Evolutionary conservation across 1,140 invertebrate species (phyloP), one percentile per base, ranked within the genome.

Genomic region (Metopolophium dirhodum): DNA sequence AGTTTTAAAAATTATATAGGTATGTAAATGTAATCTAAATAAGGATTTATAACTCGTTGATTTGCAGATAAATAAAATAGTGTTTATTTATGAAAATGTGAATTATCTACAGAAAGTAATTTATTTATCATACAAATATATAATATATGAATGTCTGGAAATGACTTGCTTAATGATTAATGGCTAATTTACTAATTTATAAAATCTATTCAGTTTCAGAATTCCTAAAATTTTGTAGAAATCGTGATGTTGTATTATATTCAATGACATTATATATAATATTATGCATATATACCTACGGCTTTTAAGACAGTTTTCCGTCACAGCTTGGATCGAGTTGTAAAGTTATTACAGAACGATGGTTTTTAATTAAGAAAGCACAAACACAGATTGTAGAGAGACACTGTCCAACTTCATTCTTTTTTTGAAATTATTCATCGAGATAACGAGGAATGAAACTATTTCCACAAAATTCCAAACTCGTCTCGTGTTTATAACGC

Each of bases 331-430:
- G 22, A 37, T 57, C 23, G 35, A 54, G 35, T 57, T 89, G 37
- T 57, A 41, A 89, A 89, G 23, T 57, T 89, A 37, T 89, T 41
- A 89, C 4, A 89, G 35, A 89, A 57, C 35, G 49, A 30, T 41
- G n/a, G 35, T 89, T 89, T 88, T 89, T 89, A 89, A 89, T 89
- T 89, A 89, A 23, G 87, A 89, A 89, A 89, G 51, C 51, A n/a
- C 23, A 57, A 89, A 54, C n/a, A 89, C 49, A 54, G n/a, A 57
- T 87, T 49, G 45, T 20, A 87, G 22, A 57, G 3, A 89, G 3
- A 89, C 37, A 89, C 51, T 41, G 54, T 89, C 37, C 37, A 89
- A 89, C 35, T 57, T 57, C 4, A 23, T 9, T 8, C 8, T 26
- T 89, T 57, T 89, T 89, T 89, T 14, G 20, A 30, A 89, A 89